Base-by-base conservation (phyloP, 1,140 invertebrate species). In the Formica selysi region DNA sequence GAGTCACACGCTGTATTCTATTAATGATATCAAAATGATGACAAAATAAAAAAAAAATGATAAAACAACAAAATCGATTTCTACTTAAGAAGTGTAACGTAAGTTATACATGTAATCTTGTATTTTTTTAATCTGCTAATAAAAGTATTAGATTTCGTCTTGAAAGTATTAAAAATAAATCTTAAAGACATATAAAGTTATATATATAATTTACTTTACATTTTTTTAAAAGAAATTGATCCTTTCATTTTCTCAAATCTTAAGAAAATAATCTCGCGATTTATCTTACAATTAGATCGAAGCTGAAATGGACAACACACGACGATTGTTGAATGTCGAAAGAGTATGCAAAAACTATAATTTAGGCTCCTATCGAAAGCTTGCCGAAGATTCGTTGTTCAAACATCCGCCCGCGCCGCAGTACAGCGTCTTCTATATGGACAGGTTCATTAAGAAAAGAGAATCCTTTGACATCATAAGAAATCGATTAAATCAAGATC, bases 381-480 rank as follows among this genome's bases (percentile, higher is more conserved):
- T 78, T 22, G 86, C 86, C 3, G 89, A 88, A 57, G 57, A 88
- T 38, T 74, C 92, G 0, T 29, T 62, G 0, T 90, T 95, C 64
- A 96, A 95, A 86, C 94, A 96, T 81, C 95, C 96, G 1, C 96
- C 96, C 11, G 94, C 95, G 0, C 95, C 96, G 0, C 95, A 95
- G 44, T 96, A 96, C 76, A 91, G 91, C 6, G 94, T 96, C 22
- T 96, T 96, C 79, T 96, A 96, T 74, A 94, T 96, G 74, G 93
- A 95, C 85, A 93, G 92, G 96, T 96, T 90, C 48, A 51, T 51
- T 88, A 57, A 32, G 73, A 70, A 19, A 13, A 80, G 67, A 29
- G 65, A 38, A 73, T 38, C 13, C 6, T 57, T 36, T 1, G 13
- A 64, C n/a, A 51, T 51, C 11, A 32, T 57, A 22, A 79, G 61